phyloP scores from a whole-genome alignment of 1,140 invertebrate species.

The Bombus balteatus region DNA sequence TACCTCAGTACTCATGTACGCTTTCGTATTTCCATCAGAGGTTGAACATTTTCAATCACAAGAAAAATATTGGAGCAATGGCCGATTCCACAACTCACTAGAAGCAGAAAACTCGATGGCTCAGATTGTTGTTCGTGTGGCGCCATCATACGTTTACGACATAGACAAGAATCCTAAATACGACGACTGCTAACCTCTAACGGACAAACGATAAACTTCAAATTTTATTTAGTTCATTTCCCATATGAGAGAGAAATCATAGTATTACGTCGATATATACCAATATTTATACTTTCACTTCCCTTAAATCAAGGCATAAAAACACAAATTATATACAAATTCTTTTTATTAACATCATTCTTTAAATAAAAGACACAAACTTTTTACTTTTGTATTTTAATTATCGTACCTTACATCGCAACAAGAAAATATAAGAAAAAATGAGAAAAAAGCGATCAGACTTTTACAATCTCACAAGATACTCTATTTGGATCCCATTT shows the following conservation, averaged over 20 bases:
- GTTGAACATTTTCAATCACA: conserved; percentile 40
- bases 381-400: neutral
- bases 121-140: conserved; percentile 56
- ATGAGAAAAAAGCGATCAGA: conserved; percentile 57
- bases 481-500: conserved; percentile 73
- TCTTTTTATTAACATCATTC: conserved; percentile 6
- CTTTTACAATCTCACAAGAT: conserved; percentile 78
- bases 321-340: neutral
- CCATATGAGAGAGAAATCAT: neutral
- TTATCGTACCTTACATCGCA: neutral
- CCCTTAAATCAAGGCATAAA: neutral
- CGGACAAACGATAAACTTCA: neutral
- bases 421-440: neutral
- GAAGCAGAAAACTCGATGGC: conserved; percentile 68
- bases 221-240: neutral
- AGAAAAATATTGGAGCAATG: conserved; percentile 74
- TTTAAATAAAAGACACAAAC: neutral
- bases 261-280: neutral
- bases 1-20: conserved; percentile 9
- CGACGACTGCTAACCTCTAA: conserved; percentile 32
- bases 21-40: conserved; percentile 46
- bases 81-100: conserved; percentile 71
- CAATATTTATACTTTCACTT: neutral
- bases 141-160: conserved; percentile 64
- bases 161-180: conserved; percentile 40